A percentile compares a stretch with the other conserved stretches of the same genome.
These are phyloP conservation scores for Tragelaphus eurycerus DNA, from an alignment of 2,797 vertebrate genomes.

Conservation along the genomic window DNA sequence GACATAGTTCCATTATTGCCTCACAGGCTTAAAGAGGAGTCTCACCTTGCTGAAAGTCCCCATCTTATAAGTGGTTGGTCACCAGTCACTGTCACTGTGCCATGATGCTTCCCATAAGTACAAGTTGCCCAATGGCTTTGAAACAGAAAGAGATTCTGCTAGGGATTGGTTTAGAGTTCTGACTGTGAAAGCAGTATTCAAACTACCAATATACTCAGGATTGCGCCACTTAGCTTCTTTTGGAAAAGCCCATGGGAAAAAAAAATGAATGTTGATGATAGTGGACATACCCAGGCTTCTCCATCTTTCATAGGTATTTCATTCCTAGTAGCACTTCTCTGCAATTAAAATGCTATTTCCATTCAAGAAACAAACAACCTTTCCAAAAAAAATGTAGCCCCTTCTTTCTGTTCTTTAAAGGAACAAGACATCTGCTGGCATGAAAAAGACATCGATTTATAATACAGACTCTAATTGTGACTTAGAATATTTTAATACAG, in stretches of 20 bases:
- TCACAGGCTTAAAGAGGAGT: neutral
- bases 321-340: neutral
- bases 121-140: neutral
- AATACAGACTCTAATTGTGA: conserved; percentile 2
- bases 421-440: neutral
- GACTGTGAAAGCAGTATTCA: neutral
- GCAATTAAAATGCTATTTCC: neutral
- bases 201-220: neutral
- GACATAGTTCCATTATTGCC: neutral
- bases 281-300: neutral
- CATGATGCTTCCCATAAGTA: neutral
- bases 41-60: neutral
- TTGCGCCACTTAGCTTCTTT: neutral
- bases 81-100: neutral
- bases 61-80: neutral
- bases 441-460: neutral
- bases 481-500: neutral
- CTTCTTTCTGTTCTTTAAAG: neutral
- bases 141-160: neutral
- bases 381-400: neutral
- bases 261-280: neutral
- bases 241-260: neutral
- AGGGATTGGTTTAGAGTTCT: neutral
- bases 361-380: neutral
- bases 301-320: neutral